phyloP scores from a whole-genome alignment of 2,113 vertebrate genomes.

The Tragelaphus imberbis region DNA sequence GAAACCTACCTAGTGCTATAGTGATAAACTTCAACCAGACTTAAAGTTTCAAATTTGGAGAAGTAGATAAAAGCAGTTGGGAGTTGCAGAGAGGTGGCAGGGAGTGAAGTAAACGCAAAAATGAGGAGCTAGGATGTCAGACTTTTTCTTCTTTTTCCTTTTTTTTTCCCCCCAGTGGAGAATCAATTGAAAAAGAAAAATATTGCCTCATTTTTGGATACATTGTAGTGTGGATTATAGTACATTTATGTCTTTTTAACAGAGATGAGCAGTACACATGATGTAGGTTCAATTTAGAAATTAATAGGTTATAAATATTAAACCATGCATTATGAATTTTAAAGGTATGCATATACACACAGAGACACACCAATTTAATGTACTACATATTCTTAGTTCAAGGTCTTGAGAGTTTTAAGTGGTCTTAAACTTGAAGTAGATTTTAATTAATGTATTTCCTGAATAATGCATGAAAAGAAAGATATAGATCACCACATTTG shows the following conservation, averaged over 20 bases:
- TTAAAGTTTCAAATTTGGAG: slow-evolving; percentile 5
- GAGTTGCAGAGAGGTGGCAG: neutral
- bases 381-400: neutral
- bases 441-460: slow-evolving; percentile 33
- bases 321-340: neutral
- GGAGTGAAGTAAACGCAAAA: neutral
- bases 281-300: neutral
- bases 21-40: neutral
- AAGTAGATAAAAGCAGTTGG: neutral
- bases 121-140: neutral
- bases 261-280: neutral
- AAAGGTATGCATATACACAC: neutral
- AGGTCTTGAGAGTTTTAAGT: neutral
- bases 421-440: neutral
- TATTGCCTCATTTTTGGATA: neutral
- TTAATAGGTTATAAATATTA: neutral
- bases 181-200: slow-evolving; percentile 25
- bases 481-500: neutral
- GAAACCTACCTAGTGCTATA: neutral
- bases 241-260: neutral
- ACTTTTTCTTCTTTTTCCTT: neutral
- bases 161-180: neutral
- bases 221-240: neutral
- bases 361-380: neutral
- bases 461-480: neutral